A percentile compares a stretch with the other conserved stretches of the same genome.
Evolutionary conservation across 2,888 invertebrate genomes (phyloP).

Genomic region (Limnephilus lunatus): DNA sequence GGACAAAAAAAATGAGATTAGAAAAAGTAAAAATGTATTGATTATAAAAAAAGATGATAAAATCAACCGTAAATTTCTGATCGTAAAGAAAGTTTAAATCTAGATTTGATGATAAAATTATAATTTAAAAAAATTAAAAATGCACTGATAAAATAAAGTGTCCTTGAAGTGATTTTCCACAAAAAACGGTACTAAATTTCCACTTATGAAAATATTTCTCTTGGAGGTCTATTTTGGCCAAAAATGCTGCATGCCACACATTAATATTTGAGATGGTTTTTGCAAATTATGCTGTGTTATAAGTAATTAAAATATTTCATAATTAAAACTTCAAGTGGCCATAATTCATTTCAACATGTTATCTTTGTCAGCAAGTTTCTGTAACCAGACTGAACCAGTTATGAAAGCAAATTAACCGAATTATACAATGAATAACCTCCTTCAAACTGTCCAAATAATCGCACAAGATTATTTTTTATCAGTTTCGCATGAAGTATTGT

Average conservation of each 20-base stretch:
- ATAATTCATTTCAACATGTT: neutral
- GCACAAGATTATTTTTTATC: neutral
- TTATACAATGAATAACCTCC: neutral
- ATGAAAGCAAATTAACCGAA: neutral
- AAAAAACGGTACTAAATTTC: no score
- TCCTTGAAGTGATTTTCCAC: neutral
- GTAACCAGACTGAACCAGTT: neutral
- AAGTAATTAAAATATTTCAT: neutral
- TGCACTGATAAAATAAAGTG: neutral
- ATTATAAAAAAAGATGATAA: neutral
- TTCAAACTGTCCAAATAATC: neutral
- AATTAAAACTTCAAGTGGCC: neutral
- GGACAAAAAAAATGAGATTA: no score
- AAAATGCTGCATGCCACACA: neutral
- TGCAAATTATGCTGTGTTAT: neutral
- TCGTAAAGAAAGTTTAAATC: neutral
- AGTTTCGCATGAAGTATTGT: neutral
- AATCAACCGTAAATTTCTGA: neutral
- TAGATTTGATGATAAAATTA: neutral
- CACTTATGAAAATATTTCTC: neutral
- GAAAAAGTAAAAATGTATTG: no score
- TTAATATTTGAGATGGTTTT: neutral
- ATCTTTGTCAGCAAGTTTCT: neutral
- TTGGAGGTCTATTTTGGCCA: neutral
- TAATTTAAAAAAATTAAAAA: neutral